These are phyloP conservation scores for Tiliacea aurago DNA, from an alignment of 2,888 invertebrate genomes.

Conservation along the genomic window DNA sequence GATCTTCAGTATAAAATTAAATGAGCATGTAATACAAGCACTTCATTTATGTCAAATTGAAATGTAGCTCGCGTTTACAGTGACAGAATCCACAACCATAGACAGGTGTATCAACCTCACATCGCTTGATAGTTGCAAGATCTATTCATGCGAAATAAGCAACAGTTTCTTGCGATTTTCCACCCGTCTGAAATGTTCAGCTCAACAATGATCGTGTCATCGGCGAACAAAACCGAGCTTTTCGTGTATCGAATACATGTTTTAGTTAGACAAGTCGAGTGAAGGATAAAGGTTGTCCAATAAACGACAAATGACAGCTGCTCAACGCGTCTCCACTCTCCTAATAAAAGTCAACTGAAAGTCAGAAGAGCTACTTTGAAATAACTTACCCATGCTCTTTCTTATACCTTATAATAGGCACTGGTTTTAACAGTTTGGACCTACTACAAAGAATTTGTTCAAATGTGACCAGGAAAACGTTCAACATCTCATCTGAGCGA, in stretches of 20 bases:
- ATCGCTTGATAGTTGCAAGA: conserved; percentile 7
- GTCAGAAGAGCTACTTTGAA: background rate
- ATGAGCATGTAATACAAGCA: too few species aligned
- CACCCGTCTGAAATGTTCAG: conserved; percentile 15
- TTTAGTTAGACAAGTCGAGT: conserved; percentile 36
- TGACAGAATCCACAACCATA: too few species aligned
- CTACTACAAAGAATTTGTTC: too few species aligned
- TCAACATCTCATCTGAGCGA: too few species aligned
- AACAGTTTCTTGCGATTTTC: conserved; percentile 26
- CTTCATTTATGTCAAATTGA: background rate
- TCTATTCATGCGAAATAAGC: conserved; percentile 5
- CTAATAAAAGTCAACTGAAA: background rate
- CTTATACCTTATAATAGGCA: too few species aligned
- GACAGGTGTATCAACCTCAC: background rate
- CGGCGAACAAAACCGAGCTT: conserved; percentile 43
- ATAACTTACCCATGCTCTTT: background rate
- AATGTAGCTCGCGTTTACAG: background rate
- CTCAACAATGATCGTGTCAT: conserved; percentile 43
- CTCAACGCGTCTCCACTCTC: conserved; percentile 13
- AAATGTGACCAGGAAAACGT: too few species aligned
- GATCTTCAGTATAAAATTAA: too few species aligned
- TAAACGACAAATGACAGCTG: conserved; percentile 56
- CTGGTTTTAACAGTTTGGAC: background rate
- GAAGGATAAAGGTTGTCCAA: conserved; percentile 55
- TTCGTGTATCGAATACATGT: conserved; percentile 43